A percentile compares a stretch with the other conserved stretches of the same genome.
Conservation (phyloP, 2,797 vertebrate species). For the Spatula clypeata region DNA sequence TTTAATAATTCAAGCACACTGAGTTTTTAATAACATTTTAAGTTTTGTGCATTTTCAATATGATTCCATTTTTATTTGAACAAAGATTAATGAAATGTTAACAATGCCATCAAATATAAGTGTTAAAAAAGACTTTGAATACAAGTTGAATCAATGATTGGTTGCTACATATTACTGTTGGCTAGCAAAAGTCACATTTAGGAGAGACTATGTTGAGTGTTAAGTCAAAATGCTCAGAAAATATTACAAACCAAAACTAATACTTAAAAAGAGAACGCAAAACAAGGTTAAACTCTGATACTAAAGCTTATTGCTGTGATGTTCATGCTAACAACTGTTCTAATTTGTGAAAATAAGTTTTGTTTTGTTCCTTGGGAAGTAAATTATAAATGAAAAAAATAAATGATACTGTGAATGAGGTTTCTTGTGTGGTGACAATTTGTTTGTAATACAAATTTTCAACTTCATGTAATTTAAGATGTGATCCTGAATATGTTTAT, state of each 20-base stretch:
- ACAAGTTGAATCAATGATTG: not conserved
- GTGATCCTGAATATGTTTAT: not conserved
- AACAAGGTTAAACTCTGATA: not conserved
- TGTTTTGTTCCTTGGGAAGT: not conserved
- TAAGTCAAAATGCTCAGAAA: not conserved
- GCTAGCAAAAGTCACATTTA: not conserved
- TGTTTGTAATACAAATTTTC: not conserved
- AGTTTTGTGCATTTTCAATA: not conserved
- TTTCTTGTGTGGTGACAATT: conserved; percentile 14
- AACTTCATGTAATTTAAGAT: not conserved
- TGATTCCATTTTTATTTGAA: conserved; percentile 21
- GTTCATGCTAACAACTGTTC: not conserved
- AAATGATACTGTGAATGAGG: not conserved
- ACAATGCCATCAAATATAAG: not conserved
- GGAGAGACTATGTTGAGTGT: not conserved
- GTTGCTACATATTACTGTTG: not conserved
- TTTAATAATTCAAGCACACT: not conserved
- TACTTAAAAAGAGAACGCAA: not conserved
- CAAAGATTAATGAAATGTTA: not conserved
- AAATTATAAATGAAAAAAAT: conserved; percentile 9
- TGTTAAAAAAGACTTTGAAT: not conserved
- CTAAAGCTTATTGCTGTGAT: not conserved
- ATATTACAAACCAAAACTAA: not conserved
- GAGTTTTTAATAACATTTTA: conserved; percentile 20
- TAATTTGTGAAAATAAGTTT: not conserved